phyloP scores from a whole-genome alignment of 1,140 invertebrate genomes.

The Tribolium castaneum region DNA sequence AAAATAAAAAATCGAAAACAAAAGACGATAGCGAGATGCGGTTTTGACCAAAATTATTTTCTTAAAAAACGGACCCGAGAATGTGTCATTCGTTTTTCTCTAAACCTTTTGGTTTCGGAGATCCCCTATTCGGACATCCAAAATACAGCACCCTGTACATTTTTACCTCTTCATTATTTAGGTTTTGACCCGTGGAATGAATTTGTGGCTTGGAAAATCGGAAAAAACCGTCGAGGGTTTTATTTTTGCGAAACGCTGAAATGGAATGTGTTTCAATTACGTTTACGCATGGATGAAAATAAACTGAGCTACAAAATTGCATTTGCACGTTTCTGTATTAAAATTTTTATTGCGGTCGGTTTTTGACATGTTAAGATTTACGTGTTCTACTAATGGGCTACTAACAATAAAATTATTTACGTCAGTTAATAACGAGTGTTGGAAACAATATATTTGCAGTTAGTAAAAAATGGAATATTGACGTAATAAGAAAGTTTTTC shows the following conservation, averaged over 20 bases:
- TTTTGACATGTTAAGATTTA: not conserved
- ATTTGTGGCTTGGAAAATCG: no score
- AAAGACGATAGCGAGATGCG: no score
- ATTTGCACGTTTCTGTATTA: not conserved
- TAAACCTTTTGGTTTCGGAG: no score
- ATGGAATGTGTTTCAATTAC: not conserved
- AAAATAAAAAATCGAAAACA: no score
- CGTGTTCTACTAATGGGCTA: not conserved
- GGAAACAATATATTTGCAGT: no score
- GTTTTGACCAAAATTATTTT: no score
- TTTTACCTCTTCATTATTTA: not conserved
- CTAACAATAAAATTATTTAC: not conserved
- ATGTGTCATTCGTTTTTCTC: no score
- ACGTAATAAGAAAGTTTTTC: not conserved
- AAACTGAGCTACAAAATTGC: not conserved
- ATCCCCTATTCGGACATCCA: no score
- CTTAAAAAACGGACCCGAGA: no score
- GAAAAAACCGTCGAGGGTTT: not conserved
- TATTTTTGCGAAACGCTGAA: not conserved
- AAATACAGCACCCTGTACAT: no score
- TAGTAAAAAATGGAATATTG: no score
- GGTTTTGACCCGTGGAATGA: no score
- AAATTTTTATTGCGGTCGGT: not conserved
- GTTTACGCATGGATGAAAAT: not conserved
- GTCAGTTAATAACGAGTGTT: not conserved